phyloP scores from a whole-genome alignment of 2,113 vertebrate species.

The Cebus imitator region DNA sequence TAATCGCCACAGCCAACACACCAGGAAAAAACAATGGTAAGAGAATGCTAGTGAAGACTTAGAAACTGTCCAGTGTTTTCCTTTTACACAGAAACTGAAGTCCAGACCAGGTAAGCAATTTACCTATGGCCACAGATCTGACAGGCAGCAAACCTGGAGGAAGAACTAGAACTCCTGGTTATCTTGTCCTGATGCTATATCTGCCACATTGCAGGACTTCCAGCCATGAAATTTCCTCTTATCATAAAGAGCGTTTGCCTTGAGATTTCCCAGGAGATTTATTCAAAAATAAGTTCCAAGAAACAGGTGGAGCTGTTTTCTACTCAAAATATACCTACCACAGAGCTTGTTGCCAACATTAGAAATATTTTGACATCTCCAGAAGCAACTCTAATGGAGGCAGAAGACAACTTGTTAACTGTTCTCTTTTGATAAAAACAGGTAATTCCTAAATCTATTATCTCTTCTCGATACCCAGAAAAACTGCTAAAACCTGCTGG shows the following conservation, averaged over 20 bases:
- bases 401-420: neutral
- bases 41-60: neutral
- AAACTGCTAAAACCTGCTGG: neutral
- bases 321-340: neutral
- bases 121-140: no score
- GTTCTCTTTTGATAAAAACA: neutral
- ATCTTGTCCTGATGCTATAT: neutral
- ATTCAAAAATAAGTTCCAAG: conserved; percentile 16
- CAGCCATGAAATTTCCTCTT: neutral
- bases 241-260: neutral
- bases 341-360: neutral
- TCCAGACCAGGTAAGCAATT: neutral
- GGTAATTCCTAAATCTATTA: neutral
- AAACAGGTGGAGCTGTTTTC: neutral
- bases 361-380: neutral
- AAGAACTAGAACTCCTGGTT: neutral
- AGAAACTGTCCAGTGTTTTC: neutral
- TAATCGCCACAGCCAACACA: neutral
- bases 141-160: neutral
- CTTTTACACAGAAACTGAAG: neutral
- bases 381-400: neutral
- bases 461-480: neutral
- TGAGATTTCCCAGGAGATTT: neutral
- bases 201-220: neutral
- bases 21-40: neutral